These are phyloP conservation scores for Phyllostomus discolor DNA, from an alignment of 2,113 vertebrate species.

Conservation along the genomic window DNA sequence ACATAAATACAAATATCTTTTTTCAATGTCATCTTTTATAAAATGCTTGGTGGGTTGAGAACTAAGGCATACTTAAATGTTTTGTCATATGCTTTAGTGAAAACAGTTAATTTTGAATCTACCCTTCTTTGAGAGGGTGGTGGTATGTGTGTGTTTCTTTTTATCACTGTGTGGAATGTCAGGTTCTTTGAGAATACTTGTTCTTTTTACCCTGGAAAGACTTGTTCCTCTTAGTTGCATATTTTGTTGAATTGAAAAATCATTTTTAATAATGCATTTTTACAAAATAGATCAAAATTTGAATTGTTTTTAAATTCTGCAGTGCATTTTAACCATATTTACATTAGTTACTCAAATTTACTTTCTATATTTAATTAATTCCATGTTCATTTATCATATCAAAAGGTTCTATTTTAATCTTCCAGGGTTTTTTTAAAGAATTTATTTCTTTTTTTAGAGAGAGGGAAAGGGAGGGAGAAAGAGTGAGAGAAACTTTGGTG, in stretches of 20 bases:
- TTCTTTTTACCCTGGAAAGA: background rate
- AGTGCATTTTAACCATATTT: background rate
- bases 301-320: constrained; percentile 9
- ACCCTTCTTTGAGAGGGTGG: background rate
- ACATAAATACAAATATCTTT: background rate
- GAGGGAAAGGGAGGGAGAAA: no score
- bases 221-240: background rate
- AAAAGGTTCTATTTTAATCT: background rate
- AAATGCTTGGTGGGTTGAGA: background rate
- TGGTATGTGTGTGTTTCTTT: background rate
- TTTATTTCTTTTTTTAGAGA: no score
- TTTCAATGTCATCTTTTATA: background rate
- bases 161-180: background rate
- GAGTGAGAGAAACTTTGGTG: no score
- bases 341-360: background rate
- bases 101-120: background rate
- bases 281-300: background rate
- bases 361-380: background rate
- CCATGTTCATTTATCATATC: background rate
- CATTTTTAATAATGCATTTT: background rate
- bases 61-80: background rate
- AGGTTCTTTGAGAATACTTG: background rate
- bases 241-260: background rate
- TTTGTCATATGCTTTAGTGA: background rate
- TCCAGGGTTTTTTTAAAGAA: background rate